Conservation (phyloP, 1,140 invertebrate species). For the Nebria ingens region DNA sequence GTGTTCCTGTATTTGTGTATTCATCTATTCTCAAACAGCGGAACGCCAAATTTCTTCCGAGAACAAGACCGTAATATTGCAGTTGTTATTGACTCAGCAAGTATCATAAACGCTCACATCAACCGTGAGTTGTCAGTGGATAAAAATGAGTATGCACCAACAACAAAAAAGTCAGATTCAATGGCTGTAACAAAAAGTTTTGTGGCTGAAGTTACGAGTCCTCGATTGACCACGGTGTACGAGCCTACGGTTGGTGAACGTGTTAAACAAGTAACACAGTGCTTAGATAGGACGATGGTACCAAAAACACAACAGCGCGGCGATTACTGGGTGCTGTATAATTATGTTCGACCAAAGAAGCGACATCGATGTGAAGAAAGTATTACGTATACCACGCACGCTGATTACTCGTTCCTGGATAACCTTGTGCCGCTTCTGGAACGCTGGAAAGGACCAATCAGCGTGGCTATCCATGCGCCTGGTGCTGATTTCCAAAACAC, state of each 20-base stretch:
- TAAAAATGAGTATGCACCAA: slow-evolving; percentile 2
- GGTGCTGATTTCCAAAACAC: slow-evolving; percentile 56
- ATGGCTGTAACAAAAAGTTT: neutral
- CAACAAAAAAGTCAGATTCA: slow-evolving; percentile 2
- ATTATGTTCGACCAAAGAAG: slow-evolving; percentile 60
- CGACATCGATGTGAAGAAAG: slow-evolving; percentile 81
- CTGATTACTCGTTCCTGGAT: slow-evolving; percentile 82
- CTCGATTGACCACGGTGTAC: slow-evolving; percentile 2
- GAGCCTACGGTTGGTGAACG: slow-evolving; percentile 20
- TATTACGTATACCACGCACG: slow-evolving; percentile 87
- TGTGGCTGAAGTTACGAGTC: slow-evolving; percentile 8
- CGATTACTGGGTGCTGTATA: slow-evolving; percentile 83
- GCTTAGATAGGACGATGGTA: slow-evolving; percentile 51
- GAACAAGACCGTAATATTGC: slow-evolving; percentile 26
- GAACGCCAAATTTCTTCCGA: slow-evolving; percentile 25
- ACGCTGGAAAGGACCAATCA: slow-evolving; percentile 57
- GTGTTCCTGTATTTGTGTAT: slow-evolving; percentile 25
- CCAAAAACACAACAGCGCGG: slow-evolving; percentile 64
- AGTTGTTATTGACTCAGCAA: slow-evolving; percentile 23
- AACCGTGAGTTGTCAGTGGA: neutral
- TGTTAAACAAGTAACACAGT: slow-evolving; percentile 43
- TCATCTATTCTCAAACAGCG: slow-evolving; percentile 23
- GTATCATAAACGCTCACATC: neutral
- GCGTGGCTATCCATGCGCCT: slow-evolving; percentile 65
- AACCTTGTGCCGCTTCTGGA: slow-evolving; percentile 76